Conservation (phyloP, 2,113 vertebrate genomes). For the Nibea coibor region DNA sequence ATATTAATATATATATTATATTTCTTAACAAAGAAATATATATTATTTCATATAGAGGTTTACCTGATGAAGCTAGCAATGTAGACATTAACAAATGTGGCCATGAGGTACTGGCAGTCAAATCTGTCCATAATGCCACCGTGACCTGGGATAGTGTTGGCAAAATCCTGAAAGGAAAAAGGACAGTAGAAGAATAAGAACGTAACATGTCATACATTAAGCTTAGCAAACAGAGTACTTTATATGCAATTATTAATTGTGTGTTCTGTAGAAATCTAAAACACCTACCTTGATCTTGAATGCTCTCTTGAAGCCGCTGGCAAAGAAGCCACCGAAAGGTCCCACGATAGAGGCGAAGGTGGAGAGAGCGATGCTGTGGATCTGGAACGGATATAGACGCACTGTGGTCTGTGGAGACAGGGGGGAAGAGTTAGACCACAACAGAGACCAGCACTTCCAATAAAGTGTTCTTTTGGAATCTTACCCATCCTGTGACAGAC, state of each 20-base stretch:
- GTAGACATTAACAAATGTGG: conserved; percentile 99
- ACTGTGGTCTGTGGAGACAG: conserved; percentile 87
- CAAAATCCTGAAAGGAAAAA: conserved; percentile 89
- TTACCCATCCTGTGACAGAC: conserved; percentile 93
- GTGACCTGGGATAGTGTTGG: conserved; percentile 97
- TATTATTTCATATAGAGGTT: neutral
- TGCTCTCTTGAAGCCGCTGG: conserved; percentile 97
- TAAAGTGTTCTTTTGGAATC: conserved; percentile 25
- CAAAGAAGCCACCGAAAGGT: conserved; percentile 97
- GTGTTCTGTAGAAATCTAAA: too few species aligned
- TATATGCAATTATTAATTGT: neutral
- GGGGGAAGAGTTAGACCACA: neutral
- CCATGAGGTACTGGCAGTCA: conserved; percentile 99
- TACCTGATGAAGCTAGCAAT: conserved; percentile 99
- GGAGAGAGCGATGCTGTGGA: conserved; percentile 97
- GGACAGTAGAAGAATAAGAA: neutral
- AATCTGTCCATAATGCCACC: conserved; percentile 99
- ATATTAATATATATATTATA: too few species aligned
- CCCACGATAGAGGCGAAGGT: conserved; percentile 96
- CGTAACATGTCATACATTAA: neutral
- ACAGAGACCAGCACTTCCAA: neutral
- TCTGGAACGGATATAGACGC: conserved; percentile 96
- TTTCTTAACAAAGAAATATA: too few species aligned
- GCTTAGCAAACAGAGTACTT: neutral
- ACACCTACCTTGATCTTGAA: conserved; percentile 96